These are phyloP conservation scores for Mastacembelus armatus DNA, from an alignment of 2,797 vertebrate species.

Conservation along the genomic window DNA sequence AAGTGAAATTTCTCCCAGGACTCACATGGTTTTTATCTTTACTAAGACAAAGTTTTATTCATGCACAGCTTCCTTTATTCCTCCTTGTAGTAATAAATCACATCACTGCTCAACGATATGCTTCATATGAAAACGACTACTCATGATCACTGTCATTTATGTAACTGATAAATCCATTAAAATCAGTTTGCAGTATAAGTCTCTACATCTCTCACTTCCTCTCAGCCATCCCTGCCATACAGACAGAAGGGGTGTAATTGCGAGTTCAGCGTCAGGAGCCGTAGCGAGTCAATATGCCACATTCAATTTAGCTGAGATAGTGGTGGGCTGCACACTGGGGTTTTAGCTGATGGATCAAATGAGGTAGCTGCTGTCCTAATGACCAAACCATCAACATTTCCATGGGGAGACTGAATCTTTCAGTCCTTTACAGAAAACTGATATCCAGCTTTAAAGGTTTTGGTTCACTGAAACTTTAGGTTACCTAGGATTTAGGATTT, in stretches of 20 bases:
- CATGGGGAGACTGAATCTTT: slow-evolving; percentile 14
- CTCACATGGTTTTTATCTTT: too few relatives aligned
- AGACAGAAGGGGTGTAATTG: slow-evolving; percentile 14
- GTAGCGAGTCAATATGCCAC: slow-evolving; percentile 24
- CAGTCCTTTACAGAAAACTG: neutral
- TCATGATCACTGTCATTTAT: slow-evolving; percentile 41
- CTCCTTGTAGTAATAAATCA: too few relatives aligned
- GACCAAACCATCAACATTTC: slow-evolving; percentile 30
- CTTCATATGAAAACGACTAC: neutral
- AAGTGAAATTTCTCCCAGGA: too few relatives aligned
- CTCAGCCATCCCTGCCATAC: neutral
- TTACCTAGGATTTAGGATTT: slow-evolving; percentile 35
- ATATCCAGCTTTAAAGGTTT: slow-evolving; percentile 13
- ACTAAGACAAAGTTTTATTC: too few relatives aligned
- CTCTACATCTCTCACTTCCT: slow-evolving; percentile 29
- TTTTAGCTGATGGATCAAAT: slow-evolving; percentile 31
- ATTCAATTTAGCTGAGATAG: slow-evolving; percentile 32
- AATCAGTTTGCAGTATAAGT: slow-evolving; percentile 49
- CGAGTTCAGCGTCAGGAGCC: slow-evolving; percentile 21
- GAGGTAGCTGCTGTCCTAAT: slow-evolving; percentile 17
- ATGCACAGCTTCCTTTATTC: too few relatives aligned
- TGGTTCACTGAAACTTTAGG: slow-evolving; percentile 15
- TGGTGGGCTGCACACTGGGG: neutral
- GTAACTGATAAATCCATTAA: slow-evolving; percentile 59
- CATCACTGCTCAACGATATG: slow-evolving; percentile 2